Percentiles rank a stretch among this genome's conserved stretches.
These are phyloP conservation scores for Asbolus verrucosus DNA, from an alignment of 1,140 invertebrate genomes.

Conservation along the genomic window DNA sequence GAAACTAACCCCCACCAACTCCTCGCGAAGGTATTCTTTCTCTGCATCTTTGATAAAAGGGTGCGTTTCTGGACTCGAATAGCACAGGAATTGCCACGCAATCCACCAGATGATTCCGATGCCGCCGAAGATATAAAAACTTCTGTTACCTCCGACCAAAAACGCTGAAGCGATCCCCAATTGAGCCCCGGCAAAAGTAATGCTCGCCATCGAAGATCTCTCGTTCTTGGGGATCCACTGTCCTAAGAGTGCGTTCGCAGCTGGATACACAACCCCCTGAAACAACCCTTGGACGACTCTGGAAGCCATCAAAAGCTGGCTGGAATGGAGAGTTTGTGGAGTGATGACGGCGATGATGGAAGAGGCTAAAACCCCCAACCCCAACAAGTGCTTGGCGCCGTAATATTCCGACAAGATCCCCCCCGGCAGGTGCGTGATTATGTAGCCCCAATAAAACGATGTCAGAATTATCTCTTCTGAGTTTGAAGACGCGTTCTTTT, in stretches of 20 bases:
- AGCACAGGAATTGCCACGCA: constrained; percentile 76
- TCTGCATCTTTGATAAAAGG: constrained; percentile 87
- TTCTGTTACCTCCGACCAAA: constrained; percentile 77
- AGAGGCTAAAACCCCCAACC: constrained; percentile 77
- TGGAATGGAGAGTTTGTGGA: too few relatives aligned
- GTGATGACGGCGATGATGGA: constrained; percentile 74
- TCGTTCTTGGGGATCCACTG: constrained; percentile 82
- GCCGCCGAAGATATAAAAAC: constrained; percentile 87
- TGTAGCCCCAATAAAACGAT: constrained; percentile 82
- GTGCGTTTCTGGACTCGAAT: constrained; percentile 83
- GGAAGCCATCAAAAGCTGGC: constrained; percentile 69
- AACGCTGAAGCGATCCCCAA: constrained; percentile 78
- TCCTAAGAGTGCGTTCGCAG: constrained; percentile 78
- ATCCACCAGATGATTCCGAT: constrained; percentile 80
- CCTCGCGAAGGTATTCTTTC: constrained; percentile 77
- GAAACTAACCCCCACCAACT: constrained; percentile 63
- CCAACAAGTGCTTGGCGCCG: constrained; percentile 81
- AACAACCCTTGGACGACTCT: constrained; percentile 78
- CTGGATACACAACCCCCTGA: constrained; percentile 82
- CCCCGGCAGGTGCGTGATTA: constrained; percentile 79
- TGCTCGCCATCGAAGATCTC: constrained; percentile 77
- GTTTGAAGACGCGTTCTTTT: constrained; percentile 58
- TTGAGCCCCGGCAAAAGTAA: constrained; percentile 79
- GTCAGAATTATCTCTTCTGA: constrained; percentile 76
- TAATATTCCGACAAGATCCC: constrained; percentile 78